A percentile compares a stretch with the other conserved stretches of the same genome.
phyloP scores from a whole-genome alignment of 2,888 invertebrate genomes.

The Ellobium chinense region DNA sequence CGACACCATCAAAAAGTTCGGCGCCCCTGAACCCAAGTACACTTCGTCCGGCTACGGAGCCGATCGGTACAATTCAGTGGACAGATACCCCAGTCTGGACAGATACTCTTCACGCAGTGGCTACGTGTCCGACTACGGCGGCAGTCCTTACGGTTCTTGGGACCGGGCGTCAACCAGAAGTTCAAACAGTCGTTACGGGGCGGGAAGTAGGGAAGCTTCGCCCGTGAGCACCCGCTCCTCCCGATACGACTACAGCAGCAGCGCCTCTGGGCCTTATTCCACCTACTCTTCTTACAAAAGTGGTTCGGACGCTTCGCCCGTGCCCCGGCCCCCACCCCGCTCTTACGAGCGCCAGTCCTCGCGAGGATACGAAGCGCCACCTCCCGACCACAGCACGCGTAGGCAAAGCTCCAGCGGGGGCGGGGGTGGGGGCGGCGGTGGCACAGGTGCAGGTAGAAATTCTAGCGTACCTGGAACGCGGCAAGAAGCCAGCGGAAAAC shows the following conservation, averaged over 20 bases:
- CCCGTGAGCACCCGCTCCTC: constrained; percentile 67
- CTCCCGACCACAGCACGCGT: constrained; percentile 19
- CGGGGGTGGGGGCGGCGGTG: constrained; percentile 14
- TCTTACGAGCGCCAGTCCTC: constrained; percentile 65
- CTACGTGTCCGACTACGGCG: constrained; percentile 73
- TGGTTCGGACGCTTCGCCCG: constrained; percentile 62
- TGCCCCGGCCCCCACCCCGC: constrained; percentile 57
- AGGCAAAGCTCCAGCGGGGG: constrained; percentile 14
- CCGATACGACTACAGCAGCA: constrained; percentile 71
- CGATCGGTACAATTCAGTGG: constrained; percentile 55
- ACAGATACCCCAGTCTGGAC: constrained; percentile 59
- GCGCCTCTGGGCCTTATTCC: constrained; percentile 65
- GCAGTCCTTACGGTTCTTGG: constrained; percentile 68
- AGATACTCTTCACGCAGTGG: constrained; percentile 67
- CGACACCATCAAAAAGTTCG: constrained; percentile 66
- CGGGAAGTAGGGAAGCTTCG: constrained; percentile 68
- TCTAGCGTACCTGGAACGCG: constrained; percentile 26
- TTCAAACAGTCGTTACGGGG: constrained; percentile 64
- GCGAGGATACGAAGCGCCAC: constrained; percentile 56
- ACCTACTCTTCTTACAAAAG: constrained; percentile 69
- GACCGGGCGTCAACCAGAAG: constrained; percentile 67
- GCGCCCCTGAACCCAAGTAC: constrained; percentile 48
- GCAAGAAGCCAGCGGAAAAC: constrained; percentile 31
- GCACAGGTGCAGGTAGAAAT: constrained; percentile 2
- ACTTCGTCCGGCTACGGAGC: constrained; percentile 48